Base-by-base conservation (phyloP, 1,140 invertebrate species). In the Anastrepha ludens region DNA sequence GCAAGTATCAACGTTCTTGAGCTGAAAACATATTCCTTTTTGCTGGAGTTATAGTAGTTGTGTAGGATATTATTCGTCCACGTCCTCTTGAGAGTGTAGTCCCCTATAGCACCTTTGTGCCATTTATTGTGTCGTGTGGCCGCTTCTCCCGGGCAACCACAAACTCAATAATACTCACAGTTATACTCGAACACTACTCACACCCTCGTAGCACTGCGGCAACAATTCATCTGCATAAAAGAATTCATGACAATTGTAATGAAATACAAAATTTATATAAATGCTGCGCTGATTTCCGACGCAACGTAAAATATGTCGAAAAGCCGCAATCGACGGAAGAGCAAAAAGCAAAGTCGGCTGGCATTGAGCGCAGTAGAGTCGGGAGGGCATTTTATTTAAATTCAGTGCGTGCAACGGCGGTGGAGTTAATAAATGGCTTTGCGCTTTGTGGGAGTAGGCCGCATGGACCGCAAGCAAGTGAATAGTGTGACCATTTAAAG, bases 251-350 rank as follows among this genome's bases (percentile, higher is more conserved):
- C 67, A 74, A 74, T 74, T 39, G 67, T 47, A 74, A 74, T 74
- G 67, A 74, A 74, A 74, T 74, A 74, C 67, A 74, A 74, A 74
- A 47, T 74, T 74, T 74, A 74, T 74, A 74, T 74, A 39, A 74
- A 74, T 44, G 41, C 67, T 39, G 44, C 67, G 67, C 13, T 44
- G 67, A 74, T 74, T 74, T 74, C 67, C 67, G 67, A 74, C 67
- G 67, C 67, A 74, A 15, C 67, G 67, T 74, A 44, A 74, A 74
- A 74, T 74, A 74, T 74, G 67, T 74, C 41, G 41, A 74, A 74
- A 47, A 74, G 67, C 67, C 67, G 67, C 67, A 74, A 41, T 29
- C 67, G 41, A 74, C 41, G 67, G 67, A 74, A 74, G 67, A 47
- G 15, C 67, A 74, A 74, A 74, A 74, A 44, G 64, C 20, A 20